Percentiles rank a stretch among this genome's conserved stretches.
Evolutionary conservation across 2,888 invertebrate species (phyloP).

Genomic region (Matsumyia berberina): DNA sequence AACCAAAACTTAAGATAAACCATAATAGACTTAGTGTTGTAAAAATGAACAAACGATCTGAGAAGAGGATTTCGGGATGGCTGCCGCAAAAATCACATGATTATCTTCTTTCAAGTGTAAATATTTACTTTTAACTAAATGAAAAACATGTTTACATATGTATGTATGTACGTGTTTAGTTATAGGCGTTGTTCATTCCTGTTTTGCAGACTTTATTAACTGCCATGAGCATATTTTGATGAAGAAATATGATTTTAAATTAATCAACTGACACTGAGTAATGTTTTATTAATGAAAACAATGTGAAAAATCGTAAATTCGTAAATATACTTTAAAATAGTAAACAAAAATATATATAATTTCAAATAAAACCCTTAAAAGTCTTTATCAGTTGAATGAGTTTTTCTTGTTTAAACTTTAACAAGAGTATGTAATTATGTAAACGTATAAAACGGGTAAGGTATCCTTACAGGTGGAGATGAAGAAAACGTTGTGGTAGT

Average conservation of each 20-base stretch:
- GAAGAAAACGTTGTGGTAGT: too few relatives aligned
- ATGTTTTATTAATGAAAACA: constrained; percentile 56
- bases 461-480: too few relatives aligned
- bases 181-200: constrained; percentile 71
- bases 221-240: constrained; percentile 63
- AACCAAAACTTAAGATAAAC: constrained; percentile 1
- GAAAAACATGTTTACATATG: constrained; percentile 15
- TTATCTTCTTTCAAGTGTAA: constrained; percentile 52
- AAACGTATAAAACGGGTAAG: too few relatives aligned
- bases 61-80: constrained; percentile 12
- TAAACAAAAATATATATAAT: constrained; percentile 35
- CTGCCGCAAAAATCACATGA: constrained; percentile 21
- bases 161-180: constrained; percentile 24
- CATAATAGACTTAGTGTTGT: constrained; percentile 39
- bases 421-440: background rate
- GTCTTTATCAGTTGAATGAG: constrained; percentile 19
- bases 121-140: constrained; percentile 64
- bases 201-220: constrained; percentile 73
- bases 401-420: background rate
- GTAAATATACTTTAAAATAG: constrained; percentile 56
- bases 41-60: constrained; percentile 29
- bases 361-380: constrained; percentile 49
- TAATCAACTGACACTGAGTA: constrained; percentile 39
- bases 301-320: constrained; percentile 52
- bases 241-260: constrained; percentile 43